These are phyloP conservation scores for Lasiurus borealis DNA, from an alignment of 2,113 vertebrate genomes.

Conservation along the genomic window DNA sequence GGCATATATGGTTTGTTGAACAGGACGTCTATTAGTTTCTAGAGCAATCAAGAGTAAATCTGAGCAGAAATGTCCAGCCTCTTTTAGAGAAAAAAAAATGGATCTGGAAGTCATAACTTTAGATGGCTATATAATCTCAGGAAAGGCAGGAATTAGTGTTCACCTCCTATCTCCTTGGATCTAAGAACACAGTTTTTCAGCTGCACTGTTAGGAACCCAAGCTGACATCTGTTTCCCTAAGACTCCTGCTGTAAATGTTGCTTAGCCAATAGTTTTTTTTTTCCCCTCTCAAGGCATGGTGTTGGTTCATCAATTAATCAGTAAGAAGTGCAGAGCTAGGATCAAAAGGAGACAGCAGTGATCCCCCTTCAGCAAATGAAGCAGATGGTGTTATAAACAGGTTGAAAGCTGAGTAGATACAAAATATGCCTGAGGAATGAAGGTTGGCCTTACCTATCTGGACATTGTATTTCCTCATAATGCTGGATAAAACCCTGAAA, in stretches of 20 bases:
- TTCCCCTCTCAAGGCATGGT: neutral
- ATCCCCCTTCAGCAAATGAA: neutral
- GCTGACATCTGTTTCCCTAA: slow-evolving; percentile 25
- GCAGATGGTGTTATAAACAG: slow-evolving; percentile 39
- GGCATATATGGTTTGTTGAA: neutral
- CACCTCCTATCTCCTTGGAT: neutral
- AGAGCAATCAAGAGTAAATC: neutral
- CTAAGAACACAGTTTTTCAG: slow-evolving; percentile 22
- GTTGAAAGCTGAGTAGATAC: neutral
- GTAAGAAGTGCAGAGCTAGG: neutral
- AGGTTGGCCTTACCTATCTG: neutral
- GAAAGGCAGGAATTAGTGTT: neutral
- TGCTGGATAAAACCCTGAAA: neutral
- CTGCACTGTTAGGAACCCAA: neutral
- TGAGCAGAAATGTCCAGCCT: neutral
- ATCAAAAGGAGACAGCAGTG: neutral
- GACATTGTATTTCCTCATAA: neutral
- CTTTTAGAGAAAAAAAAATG: slow-evolving; percentile 20
- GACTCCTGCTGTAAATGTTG: slow-evolving; percentile 49
- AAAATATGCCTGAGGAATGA: neutral
- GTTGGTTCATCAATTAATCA: slow-evolving; percentile 50
- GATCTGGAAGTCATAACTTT: neutral
- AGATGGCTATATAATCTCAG: neutral
- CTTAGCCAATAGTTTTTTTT: slow-evolving; percentile 20
- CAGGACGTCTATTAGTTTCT: neutral